These are phyloP conservation scores for Odontomachus brunneus DNA, from an alignment of 1,140 invertebrate species.

Conservation along the genomic window DNA sequence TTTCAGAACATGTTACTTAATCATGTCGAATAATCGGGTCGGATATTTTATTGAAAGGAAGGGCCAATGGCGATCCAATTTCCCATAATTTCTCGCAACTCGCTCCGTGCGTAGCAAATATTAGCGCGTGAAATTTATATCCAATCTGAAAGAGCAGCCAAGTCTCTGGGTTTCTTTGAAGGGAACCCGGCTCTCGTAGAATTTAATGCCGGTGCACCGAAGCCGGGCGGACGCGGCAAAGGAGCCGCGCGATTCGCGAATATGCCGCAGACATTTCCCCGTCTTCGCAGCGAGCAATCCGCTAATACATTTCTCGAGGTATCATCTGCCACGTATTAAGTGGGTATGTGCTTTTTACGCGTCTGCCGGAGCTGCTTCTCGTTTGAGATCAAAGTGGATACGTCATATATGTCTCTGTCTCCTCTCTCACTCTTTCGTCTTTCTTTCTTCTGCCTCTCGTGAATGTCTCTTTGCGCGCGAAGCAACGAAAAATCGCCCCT, in stretches of 20 bases:
- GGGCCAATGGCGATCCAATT: constrained; percentile 5
- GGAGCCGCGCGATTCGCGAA: constrained; percentile 39
- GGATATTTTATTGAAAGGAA: not conserved
- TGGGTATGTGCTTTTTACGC: constrained; percentile 59
- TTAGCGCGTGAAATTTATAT: constrained; percentile 41
- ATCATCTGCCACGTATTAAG: constrained; percentile 64
- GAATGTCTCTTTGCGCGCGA: constrained; percentile 3
- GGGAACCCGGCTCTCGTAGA: constrained; percentile 20
- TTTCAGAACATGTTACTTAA: not conserved
- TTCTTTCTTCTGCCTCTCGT: not conserved
- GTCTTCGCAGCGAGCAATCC: constrained; percentile 47
- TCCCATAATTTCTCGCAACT: constrained; percentile 19
- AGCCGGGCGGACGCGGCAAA: constrained; percentile 24
- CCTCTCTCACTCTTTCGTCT: not conserved
- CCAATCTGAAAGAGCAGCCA: constrained; percentile 31
- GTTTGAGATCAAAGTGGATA: constrained; percentile 66
- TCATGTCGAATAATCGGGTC: constrained; percentile 8
- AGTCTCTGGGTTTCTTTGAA: constrained; percentile 58
- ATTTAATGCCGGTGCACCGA: constrained; percentile 53
- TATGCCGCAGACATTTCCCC: constrained; percentile 10
- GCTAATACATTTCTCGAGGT: constrained; percentile 62
- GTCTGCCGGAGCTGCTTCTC: constrained; percentile 20
- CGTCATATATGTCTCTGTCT: not conserved
- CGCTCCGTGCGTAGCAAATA: not conserved
- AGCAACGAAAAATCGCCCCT: constrained; percentile 36